Evolutionary conservation across 2,113 vertebrate species (phyloP).

Genomic region (Cromileptes altivelis): DNA sequence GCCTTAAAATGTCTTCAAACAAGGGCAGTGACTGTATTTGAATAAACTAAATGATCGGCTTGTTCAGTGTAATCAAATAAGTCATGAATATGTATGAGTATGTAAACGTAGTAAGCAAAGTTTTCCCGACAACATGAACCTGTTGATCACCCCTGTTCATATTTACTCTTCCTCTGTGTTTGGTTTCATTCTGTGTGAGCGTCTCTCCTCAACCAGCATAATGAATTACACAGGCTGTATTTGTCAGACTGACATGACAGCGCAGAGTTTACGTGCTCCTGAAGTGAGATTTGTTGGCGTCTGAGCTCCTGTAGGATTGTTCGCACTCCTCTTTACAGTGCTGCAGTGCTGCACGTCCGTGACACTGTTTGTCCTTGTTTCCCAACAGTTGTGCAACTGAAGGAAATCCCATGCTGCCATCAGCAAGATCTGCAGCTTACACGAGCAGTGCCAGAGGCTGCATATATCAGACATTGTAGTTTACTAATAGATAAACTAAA

Average conservation of each 20-base stretch:
- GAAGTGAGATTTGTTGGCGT: neutral
- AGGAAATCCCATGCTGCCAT: slow-evolving; percentile 64
- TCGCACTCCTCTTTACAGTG: neutral
- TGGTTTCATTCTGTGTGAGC: neutral
- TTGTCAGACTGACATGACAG: neutral
- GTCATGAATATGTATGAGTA: neutral
- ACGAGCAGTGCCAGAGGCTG: neutral
- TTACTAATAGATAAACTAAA: neutral
- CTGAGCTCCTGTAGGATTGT: neutral
- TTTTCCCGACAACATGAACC: neutral
- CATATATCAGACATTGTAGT: neutral
- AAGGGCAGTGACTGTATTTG: neutral
- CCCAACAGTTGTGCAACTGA: slow-evolving; percentile 57
- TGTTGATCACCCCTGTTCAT: slow-evolving; percentile 18
- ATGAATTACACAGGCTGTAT: neutral
- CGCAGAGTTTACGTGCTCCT: neutral
- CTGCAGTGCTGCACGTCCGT: slow-evolving; percentile 21
- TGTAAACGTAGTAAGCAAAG: neutral
- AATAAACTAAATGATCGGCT: neutral
- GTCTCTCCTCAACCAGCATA: neutral
- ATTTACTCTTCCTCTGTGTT: neutral
- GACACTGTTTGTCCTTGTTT: slow-evolving; percentile 35
- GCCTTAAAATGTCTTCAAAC: neutral
- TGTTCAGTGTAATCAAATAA: slow-evolving; percentile 5
- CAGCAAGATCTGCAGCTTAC: slow-evolving; percentile 62